phyloP scores from a whole-genome alignment of 2,888 invertebrate species.

The Noctua pronuba region DNA sequence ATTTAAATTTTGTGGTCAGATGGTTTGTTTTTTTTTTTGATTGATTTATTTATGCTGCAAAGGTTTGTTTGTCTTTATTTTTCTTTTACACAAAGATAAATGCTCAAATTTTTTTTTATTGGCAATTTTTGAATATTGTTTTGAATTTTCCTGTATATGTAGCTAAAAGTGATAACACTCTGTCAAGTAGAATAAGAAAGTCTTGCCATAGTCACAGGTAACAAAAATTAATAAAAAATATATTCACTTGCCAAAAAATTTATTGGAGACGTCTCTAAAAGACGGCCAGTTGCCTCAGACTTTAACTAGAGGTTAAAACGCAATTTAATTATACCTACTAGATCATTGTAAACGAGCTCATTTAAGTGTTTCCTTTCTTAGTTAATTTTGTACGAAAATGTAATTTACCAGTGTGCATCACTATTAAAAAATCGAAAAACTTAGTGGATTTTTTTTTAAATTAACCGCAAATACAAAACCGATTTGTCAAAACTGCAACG shows the following conservation, averaged over 20 bases:
- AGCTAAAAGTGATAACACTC: slow-evolving; percentile 4
- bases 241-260: background rate
- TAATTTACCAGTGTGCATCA: background rate
- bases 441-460: background rate
- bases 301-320: background rate
- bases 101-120: background rate
- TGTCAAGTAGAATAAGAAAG: background rate
- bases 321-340: background rate
- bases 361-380: background rate
- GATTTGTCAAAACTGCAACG: background rate
- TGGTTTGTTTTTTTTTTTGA: slow-evolving; percentile 34
- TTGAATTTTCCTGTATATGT: slow-evolving; percentile 10
- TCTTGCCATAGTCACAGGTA: background rate
- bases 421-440: background rate
- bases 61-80: slow-evolving; percentile 9
- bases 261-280: rapidly evolving
- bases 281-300: background rate
- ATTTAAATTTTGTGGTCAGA: slow-evolving; percentile 41
- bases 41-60: slow-evolving; percentile 20
- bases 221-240: background rate
- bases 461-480: background rate
- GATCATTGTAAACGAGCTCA: slow-evolving; percentile 1
- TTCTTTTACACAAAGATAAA: background rate
- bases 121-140: slow-evolving; percentile 48
- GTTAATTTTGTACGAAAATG: background rate